Conservation (phyloP, 2,797 vertebrate genomes). For the Triplophysa bombifrons region DNA sequence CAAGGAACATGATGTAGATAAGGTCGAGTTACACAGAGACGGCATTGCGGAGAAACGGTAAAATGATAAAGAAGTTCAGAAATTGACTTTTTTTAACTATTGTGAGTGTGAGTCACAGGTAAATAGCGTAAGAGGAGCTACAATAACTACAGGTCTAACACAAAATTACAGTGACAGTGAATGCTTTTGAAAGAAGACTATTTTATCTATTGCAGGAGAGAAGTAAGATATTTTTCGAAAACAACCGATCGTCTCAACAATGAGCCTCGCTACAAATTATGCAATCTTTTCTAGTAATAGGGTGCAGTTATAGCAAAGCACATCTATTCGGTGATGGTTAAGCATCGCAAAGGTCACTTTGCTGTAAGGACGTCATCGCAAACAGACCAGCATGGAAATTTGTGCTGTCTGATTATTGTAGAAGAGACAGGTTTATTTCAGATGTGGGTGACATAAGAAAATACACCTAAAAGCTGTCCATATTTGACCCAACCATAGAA, state of each 20-base stretch:
- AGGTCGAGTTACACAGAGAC: constrained; percentile 31
- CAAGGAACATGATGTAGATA: constrained; percentile 49
- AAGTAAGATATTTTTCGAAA: constrained; percentile 1
- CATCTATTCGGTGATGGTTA: neutral
- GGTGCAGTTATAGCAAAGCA: constrained; percentile 5
- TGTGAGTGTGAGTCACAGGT: neutral
- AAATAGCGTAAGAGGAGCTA: neutral
- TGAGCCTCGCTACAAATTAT: constrained; percentile 9
- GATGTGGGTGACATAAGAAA: too few species aligned
- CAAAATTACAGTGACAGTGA: constrained; percentile 24
- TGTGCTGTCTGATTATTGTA: neutral
- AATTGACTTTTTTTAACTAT: constrained; percentile 12
- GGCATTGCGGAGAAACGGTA: constrained; percentile 8
- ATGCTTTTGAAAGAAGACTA: constrained; percentile 15
- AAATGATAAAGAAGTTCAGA: constrained; percentile 13
- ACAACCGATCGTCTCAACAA: constrained; percentile 15
- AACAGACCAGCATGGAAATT: too few species aligned
- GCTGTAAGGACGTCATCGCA: neutral
- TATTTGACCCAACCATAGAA: too few species aligned
- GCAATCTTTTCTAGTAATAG: constrained; percentile 21
- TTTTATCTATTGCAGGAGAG: constrained; percentile 5
- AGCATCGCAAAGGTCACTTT: neutral
- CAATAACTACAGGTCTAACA: constrained; percentile 28
- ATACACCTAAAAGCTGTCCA: too few species aligned
- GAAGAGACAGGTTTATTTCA: neutral